A percentile compares a stretch with the other conserved stretches of the same genome.
Evolutionary conservation across 1,140 invertebrate species (phyloP).

Genomic region (Mactra quadrangularis): DNA sequence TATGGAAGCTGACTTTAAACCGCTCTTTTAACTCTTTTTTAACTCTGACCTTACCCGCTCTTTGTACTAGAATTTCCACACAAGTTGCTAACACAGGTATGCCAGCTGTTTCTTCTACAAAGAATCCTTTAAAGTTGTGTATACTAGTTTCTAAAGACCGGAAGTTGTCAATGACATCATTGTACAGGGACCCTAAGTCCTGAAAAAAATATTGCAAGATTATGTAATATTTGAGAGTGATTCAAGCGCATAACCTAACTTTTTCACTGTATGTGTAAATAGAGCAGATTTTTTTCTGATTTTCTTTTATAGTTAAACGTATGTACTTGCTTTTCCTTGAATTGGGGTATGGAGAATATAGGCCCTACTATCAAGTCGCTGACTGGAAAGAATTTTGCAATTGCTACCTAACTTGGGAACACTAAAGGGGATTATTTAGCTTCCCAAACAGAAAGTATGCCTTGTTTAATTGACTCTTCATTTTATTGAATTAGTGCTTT

Average conservation of each 20-base stretch:
- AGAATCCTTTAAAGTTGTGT: conserved; percentile 54
- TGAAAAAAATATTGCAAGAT: conserved; percentile 7
- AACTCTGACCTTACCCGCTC: conserved; percentile 53
- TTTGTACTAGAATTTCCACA: conserved; percentile 10
- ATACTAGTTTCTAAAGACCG: conserved; percentile 36
- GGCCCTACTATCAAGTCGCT: not conserved
- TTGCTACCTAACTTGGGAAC: too few species aligned
- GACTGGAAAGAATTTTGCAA: not conserved
- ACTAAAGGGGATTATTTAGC: too few species aligned
- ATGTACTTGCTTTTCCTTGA: not conserved
- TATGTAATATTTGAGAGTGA: not conserved
- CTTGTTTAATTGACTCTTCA: too few species aligned
- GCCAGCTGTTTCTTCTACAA: conserved; percentile 48
- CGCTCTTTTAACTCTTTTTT: too few species aligned
- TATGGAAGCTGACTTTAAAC: too few species aligned
- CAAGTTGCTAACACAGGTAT: conserved; percentile 46
- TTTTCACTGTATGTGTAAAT: not conserved
- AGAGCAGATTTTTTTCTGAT: not conserved
- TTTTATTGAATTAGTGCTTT: too few species aligned
- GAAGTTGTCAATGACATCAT: conserved; percentile 51
- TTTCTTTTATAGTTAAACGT: not conserved
- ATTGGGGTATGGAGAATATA: not conserved
- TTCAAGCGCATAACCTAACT: not conserved
- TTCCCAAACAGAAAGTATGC: too few species aligned
- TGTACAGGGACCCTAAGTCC: conserved; percentile 49